Percentiles rank a stretch among this genome's conserved stretches.
phyloP scores from a whole-genome alignment of 2,113 vertebrate genomes.

The Spermophilus dauricus region DNA sequence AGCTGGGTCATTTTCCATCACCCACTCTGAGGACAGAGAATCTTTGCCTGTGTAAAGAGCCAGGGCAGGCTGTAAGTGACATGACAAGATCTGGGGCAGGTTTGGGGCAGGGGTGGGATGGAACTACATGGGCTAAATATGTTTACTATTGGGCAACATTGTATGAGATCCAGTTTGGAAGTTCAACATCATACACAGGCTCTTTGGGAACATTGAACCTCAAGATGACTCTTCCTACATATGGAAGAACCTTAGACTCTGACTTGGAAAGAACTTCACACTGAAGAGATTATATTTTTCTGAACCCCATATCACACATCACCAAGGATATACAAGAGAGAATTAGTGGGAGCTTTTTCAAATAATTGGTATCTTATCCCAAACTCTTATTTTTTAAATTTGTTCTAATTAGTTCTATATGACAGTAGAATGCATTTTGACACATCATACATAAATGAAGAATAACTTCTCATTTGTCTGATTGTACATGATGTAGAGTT shows the following conservation, averaged over 20 bases:
- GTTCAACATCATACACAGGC: background rate
- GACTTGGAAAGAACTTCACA: constrained; percentile 30
- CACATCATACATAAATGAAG: too few species aligned
- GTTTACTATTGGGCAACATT: background rate
- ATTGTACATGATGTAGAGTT: too few species aligned
- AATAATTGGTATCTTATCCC: background rate
- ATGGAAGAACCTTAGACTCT: background rate
- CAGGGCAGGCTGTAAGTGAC: background rate
- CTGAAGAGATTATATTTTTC: constrained; percentile 2
- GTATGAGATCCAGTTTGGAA: background rate
- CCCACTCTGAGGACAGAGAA: background rate
- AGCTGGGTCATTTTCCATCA: background rate
- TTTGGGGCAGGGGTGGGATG: too few species aligned
- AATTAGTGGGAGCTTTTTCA: background rate
- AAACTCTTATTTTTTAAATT: too few species aligned
- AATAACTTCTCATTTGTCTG: too few species aligned
- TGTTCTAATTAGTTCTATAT: too few species aligned
- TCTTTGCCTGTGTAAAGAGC: background rate
- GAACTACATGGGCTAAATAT: fast-evolving
- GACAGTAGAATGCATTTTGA: too few species aligned
- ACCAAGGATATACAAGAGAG: background rate
- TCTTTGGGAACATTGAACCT: background rate
- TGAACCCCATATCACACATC: background rate
- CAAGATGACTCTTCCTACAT: background rate
- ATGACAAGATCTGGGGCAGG: background rate